Base-by-base conservation (phyloP, 1,140 invertebrate genomes). In the Luehdorfia chinensis region DNA sequence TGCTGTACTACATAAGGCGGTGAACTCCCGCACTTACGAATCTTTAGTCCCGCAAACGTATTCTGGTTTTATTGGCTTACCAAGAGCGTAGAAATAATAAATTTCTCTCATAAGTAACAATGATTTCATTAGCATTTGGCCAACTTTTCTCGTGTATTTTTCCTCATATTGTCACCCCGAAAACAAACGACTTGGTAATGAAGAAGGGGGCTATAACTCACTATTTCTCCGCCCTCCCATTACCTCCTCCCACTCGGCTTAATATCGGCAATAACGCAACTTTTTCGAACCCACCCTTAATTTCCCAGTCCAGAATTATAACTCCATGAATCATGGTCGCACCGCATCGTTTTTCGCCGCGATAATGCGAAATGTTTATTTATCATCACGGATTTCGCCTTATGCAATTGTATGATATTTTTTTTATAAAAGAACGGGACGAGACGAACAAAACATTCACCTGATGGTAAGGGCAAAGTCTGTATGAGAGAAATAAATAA, bases 301-400 rank as follows among this genome's bases (percentile, higher is more conserved):
- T 70, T 74, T 70, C 49, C 52, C 59, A 52, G 45, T 48, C 55
- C 59, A 65, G 69, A 71, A 71, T 73, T 73, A 71, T 68, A 69
- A 65, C 57, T 51, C 39, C 45, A 63, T 72, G 66, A 70, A 67
- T 69, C 68, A 75, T 69, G 60, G 64, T 37, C 50, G 36, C 49
- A 27, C 28, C 39, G 52, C 66, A 57, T 59, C 55, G 57, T 33
- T 59, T 49, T 33, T 54, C 18, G 61, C 33, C 28, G 45, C 32
- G 41, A 55, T 63, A 49, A 55, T 57, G 46, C 47, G 44, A 47
- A 46, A 54, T 45, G 45, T 51, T 49, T 65, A 55, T 57, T 57
- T 57, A 60, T 54, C 1, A 9, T 9, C 11, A 30, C 27, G 27
- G 9, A 30, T 30, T 30, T 30, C 27, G 27, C 4, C 4, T 11